phyloP scores from a whole-genome alignment of 2,113 vertebrate species.

The Paramisgurnus dabryanus region DNA sequence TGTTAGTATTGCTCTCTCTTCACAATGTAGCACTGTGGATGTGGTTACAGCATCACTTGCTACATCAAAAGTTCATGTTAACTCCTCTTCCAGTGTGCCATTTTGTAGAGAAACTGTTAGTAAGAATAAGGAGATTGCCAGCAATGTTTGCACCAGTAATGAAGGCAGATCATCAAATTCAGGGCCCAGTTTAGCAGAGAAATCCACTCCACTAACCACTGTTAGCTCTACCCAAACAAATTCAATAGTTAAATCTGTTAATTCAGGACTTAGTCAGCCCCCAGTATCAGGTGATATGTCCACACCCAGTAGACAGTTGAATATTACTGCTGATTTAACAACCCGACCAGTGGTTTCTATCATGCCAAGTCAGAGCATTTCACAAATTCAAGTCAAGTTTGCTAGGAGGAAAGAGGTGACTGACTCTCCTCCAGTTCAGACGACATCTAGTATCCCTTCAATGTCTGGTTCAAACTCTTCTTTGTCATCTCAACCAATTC shows the following conservation, averaged over 20 bases:
- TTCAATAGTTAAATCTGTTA: slow-evolving; percentile 45
- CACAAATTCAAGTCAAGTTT: slow-evolving; percentile 51
- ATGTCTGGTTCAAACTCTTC: slow-evolving; percentile 43
- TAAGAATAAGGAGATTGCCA: slow-evolving; percentile 51
- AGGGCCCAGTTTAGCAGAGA: slow-evolving; percentile 25
- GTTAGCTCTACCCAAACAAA: slow-evolving; percentile 45
- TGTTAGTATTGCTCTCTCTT: slow-evolving; percentile 38
- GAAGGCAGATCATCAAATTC: slow-evolving; percentile 20
- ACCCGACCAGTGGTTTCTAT: slow-evolving; percentile 44
- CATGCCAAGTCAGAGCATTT: slow-evolving; percentile 38
- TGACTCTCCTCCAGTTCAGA: slow-evolving; percentile 52
- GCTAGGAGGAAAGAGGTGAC: slow-evolving; percentile 42
- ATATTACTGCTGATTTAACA: slow-evolving; percentile 46
- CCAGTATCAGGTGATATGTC: slow-evolving; percentile 38
- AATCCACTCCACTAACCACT: slow-evolving; percentile 34
- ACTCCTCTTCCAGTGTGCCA: slow-evolving; percentile 3
- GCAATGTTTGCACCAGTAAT: slow-evolving; percentile 4
- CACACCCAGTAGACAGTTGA: slow-evolving; percentile 49
- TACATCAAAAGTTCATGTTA: slow-evolving; percentile 21
- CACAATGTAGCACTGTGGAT: slow-evolving; percentile 38
- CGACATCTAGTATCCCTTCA: slow-evolving; percentile 45
- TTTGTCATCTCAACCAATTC: slow-evolving; percentile 44
- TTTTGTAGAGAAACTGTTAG: slow-evolving; percentile 24
- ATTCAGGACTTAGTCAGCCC: slow-evolving; percentile 54
- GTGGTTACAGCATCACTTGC: slow-evolving; percentile 6